A percentile compares a stretch with the other conserved stretches of the same genome.
These are phyloP conservation scores for Drosophila rhopaloa DNA, from an alignment of 1,140 invertebrate genomes.

Conservation along the genomic window DNA sequence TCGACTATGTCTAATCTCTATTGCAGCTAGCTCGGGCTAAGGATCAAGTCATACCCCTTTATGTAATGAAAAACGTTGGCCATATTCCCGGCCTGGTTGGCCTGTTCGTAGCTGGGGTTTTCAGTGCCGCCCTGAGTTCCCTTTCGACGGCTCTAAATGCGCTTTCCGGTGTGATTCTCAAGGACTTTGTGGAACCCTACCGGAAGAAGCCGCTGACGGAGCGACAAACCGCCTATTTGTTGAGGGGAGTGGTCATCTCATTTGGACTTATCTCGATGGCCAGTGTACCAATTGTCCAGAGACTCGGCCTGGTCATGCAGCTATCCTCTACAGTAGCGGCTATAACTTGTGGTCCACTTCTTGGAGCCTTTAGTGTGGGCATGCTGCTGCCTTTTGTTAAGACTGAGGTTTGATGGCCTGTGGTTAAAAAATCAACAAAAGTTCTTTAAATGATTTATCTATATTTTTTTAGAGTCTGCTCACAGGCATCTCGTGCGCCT, in stretches of 20 bases:
- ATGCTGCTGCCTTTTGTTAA: constrained; percentile 93
- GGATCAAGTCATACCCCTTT: constrained; percentile 89
- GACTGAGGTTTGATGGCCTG: constrained; percentile 84
- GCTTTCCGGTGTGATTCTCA: constrained; percentile 90
- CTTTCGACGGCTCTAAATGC: constrained; percentile 92
- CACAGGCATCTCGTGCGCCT: constrained; percentile 44
- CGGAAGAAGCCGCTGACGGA: constrained; percentile 87
- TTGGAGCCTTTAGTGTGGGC: constrained; percentile 93
- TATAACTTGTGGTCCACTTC: constrained; percentile 92
- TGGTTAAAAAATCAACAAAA: neutral
- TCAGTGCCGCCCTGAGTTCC: constrained; percentile 90
- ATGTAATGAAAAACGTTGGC: constrained; percentile 88
- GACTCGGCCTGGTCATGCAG: constrained; percentile 90
- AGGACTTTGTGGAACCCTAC: constrained; percentile 91
- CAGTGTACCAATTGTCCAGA: constrained; percentile 89
- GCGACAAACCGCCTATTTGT: constrained; percentile 86
- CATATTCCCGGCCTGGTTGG: constrained; percentile 90
- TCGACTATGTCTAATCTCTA: neutral
- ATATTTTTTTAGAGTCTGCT: constrained; percentile 51
- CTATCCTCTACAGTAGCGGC: constrained; percentile 91
- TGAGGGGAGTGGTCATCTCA: constrained; percentile 87
- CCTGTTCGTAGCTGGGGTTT: constrained; percentile 91
- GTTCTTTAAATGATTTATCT: neutral
- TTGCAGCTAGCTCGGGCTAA: constrained; percentile 85
- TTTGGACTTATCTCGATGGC: constrained; percentile 88